These are phyloP conservation scores for Mormyrops attenuatus DNA, from an alignment of 2,797 vertebrate species.

Conservation along the genomic window DNA sequence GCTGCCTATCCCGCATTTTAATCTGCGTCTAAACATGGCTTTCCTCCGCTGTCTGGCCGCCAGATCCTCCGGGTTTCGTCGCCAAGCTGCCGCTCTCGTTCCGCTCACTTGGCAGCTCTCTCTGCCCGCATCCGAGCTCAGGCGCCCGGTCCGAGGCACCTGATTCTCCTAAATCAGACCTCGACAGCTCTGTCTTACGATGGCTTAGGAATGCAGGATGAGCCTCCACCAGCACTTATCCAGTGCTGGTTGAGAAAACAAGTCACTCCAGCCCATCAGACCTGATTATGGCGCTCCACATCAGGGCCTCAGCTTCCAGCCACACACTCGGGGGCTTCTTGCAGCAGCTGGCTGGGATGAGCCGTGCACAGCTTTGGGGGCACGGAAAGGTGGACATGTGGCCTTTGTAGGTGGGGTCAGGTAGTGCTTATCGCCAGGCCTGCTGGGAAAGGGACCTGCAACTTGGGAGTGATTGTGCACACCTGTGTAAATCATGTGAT, in stretches of 20 bases:
- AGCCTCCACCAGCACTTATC: neutral
- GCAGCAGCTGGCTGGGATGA: neutral
- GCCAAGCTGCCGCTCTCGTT: neutral
- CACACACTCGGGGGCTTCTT: neutral
- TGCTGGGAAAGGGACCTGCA: neutral
- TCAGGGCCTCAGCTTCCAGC: neutral
- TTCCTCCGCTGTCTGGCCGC: conserved; percentile 46
- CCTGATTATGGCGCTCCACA: neutral
- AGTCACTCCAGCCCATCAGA: neutral
- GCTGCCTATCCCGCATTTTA: conserved; percentile 55
- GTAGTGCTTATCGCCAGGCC: neutral
- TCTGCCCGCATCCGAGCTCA: neutral
- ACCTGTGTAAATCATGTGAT: neutral
- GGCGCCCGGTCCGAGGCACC: neutral
- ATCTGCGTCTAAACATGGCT: conserved; percentile 61
- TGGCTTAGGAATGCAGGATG: neutral
- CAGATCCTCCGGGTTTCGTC: neutral
- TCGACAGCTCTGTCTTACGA: neutral
- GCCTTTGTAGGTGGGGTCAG: neutral
- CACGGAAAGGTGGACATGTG: neutral
- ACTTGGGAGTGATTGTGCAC: neutral
- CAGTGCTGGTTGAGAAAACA: neutral
- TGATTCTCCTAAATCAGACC: conserved; percentile 18
- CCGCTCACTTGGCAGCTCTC: neutral
- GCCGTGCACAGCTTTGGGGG: neutral